Conservation (phyloP, 2,888 invertebrate genomes). For the Periphyllus acericola region DNA sequence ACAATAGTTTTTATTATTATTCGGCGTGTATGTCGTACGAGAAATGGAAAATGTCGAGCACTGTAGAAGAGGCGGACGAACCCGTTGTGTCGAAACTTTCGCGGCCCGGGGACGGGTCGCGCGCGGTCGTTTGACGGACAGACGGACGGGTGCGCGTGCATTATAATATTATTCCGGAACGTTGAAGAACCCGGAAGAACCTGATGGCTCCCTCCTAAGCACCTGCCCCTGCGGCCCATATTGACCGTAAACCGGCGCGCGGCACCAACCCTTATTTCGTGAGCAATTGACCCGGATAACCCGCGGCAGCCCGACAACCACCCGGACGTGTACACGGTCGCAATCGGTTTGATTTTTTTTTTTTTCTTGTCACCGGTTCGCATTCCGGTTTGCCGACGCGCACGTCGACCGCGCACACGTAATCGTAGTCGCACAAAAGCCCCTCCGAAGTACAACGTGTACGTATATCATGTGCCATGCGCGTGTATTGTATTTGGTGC, state of each 20-base stretch:
- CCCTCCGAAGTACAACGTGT: too few relatives aligned
- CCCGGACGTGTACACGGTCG: background rate
- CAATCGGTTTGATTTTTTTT: conserved; percentile 6
- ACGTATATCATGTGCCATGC: too few relatives aligned
- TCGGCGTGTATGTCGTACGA: too few relatives aligned
- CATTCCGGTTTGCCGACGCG: background rate
- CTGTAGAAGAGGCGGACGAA: too few relatives aligned
- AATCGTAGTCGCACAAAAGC: background rate
- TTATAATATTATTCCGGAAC: background rate
- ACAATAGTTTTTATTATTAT: too few relatives aligned
- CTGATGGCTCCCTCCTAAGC: conserved; percentile 30
- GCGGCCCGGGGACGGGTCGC: background rate
- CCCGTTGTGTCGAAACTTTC: background rate
- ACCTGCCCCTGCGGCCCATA: conserved; percentile 33
- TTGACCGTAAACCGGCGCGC: conserved; percentile 50
- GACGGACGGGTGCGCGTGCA: background rate
- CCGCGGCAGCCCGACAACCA: background rate
- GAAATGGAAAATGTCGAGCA: background rate
- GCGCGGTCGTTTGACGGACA: background rate
- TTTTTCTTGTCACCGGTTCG: background rate
- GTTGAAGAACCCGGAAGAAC: conserved; percentile 55
- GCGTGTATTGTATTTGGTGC: too few relatives aligned
- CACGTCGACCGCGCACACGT: background rate
- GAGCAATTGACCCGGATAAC: conserved; percentile 30
- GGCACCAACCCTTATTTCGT: conserved; percentile 5